These are phyloP conservation scores for Ashinkailepas kermadecensis DNA, from an alignment of 2,888 invertebrate species.

Conservation along the genomic window DNA sequence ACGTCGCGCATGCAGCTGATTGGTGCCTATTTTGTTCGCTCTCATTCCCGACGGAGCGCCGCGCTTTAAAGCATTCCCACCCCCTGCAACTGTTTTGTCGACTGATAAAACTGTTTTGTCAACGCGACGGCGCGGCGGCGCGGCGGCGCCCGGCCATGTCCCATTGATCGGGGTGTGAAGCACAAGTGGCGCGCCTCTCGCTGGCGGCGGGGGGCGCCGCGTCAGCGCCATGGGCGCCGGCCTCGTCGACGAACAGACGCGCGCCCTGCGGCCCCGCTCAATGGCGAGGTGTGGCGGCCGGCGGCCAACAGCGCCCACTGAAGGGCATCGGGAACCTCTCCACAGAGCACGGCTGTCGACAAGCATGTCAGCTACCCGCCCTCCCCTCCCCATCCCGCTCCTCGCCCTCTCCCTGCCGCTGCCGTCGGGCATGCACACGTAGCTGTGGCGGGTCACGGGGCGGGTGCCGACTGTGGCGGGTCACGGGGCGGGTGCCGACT, in stretches of 20 bases:
- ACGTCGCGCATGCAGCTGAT: too few species aligned
- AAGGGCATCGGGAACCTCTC: too few species aligned
- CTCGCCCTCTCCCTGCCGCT: too few species aligned
- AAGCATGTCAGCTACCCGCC: too few species aligned
- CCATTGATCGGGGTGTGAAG: constrained; percentile 11
- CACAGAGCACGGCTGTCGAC: too few species aligned
- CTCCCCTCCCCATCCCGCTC: too few species aligned
- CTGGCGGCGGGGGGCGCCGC: constrained; percentile 1
- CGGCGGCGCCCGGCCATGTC: background rate
- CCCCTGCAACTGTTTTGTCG: constrained; percentile 19
- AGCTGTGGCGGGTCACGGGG: too few species aligned
- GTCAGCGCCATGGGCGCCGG: background rate
- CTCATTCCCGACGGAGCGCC: background rate
- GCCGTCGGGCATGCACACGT: too few species aligned
- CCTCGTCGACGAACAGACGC: too few species aligned
- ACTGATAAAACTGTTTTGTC: constrained; percentile 13
- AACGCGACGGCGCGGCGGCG: background rate
- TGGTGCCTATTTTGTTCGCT: background rate
- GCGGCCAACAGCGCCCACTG: background rate
- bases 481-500: too few species aligned
- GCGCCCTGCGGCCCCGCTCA: background rate
- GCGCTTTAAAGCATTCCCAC: constrained; percentile 1
- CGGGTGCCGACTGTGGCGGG: too few species aligned
- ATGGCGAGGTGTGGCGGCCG: background rate
- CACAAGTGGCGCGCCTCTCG: constrained; percentile 1